Evolutionary conservation across 2,888 invertebrate species (phyloP), one percentile per base, ranked within the genome.

Genomic region (Conistra vaccinii): DNA sequence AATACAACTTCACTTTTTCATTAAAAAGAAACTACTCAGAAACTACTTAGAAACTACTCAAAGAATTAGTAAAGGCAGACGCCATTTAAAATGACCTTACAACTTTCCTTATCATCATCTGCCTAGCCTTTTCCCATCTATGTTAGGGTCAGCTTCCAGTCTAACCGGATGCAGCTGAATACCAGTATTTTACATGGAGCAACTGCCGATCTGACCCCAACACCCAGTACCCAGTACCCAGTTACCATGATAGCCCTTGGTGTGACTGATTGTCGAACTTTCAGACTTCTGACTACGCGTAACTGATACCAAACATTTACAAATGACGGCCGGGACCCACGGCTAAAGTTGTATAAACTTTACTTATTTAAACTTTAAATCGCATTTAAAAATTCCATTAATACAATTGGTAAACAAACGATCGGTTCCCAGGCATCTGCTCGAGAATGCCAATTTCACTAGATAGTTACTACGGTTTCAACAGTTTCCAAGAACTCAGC

Each of bases 401-500:
- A 1, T 0, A 26, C 20, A 57, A 26, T 14, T 26, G 14, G 32
- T 48, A 35, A 35, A 23, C 35, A 55, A 42, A 58, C 57, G 57
- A 57, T 57, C 14, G 14, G 17, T 53, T 35, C 17, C 39, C 26
- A 42, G n/a, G 29, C 6, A 29, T 53, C 80, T 53, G 4, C 74
- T 10, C 39, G 1, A 63, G 23, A 57, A 48, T 53, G 29, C 29
- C 51, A 75, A 63, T 35, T 63, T 51, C 14, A n/a, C 45, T 53
- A 48, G 42, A 55, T 20, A 61, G 14, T 55, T n/a, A 60, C 53
- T 20, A 42, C 17, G 48, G 39, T 45, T 65, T 2, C 14, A 42
- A 29, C n/a, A 20, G 29, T 55, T 66, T 1, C 7, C 39, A 42
- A 79, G 67, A 68, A 42, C 67, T 51, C 17, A 20, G 26, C 45